Base-by-base conservation (phyloP, 2,113 vertebrate species). In the Corythoichthys haematopterus region DNA sequence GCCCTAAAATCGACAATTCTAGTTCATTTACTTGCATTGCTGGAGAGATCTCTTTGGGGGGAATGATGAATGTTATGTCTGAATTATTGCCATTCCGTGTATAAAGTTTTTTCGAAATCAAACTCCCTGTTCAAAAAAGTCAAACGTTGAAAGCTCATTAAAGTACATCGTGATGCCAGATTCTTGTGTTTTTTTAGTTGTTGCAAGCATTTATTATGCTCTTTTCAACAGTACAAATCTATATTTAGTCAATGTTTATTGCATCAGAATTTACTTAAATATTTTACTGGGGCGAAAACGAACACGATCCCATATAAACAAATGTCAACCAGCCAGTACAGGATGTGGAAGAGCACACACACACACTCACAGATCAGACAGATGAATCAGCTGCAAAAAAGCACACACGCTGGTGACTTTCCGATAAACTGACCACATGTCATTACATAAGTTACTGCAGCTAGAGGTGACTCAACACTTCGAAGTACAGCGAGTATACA, bases 291-390 rank as follows among this genome's bases (percentile, higher is more conserved):
- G 67, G 71, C 78, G 62, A 55, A 13, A 73, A 71, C 20, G 28
- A 53, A 43, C 60, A 63, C 48, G 43, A 53, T 47, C 52, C 67
- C 48, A 61, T 74, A 76, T 2, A 56, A 36, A 57, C 6, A 57
- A 83, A 80, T 69, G 74, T 80, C 70, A 72, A 66, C 38, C 58
- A 72, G 76, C 78, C 14, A 51, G 70, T 73, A 74, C 75, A 87
- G 83, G 87, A 90, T 81, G 76, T 81, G 77, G 81, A 77, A 65
- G 77, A 82, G 77, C 72, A 76, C 80, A 83, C 69, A 84, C n/a
- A 74, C n/a, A 71, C 57, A 46, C 36, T 67, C 5, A 13, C 62
- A 3, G 20, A 73, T 65, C 65, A 60, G 36, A 53, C 10, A 10
- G 55, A 48, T 2, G 0, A 57, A 66, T 71, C 12, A 4, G 47